Evolutionary conservation across 2,888 invertebrate species (phyloP).

Genomic region (Ariolimax columbianus): DNA sequence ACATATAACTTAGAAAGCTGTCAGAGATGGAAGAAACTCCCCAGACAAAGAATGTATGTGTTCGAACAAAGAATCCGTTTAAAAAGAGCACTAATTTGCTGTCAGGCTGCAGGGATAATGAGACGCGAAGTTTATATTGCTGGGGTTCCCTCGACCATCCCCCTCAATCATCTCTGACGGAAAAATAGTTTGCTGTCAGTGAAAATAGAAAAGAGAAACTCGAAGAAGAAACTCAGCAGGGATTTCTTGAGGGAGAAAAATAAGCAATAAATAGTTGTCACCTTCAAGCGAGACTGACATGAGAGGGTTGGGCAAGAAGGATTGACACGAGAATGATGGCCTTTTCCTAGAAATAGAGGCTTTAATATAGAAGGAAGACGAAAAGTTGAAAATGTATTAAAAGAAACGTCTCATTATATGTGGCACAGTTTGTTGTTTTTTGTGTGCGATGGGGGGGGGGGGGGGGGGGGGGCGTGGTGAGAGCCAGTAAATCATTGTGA

Average conservation of each 20-base stretch:
- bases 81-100: neutral
- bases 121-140: slow-evolving; percentile 15
- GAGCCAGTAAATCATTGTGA: no score
- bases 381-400: neutral
- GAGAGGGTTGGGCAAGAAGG: neutral
- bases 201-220: neutral
- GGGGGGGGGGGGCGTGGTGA: no score
- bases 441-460: neutral
- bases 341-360: neutral
- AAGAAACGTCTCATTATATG: neutral
- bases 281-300: neutral
- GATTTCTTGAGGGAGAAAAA: neutral
- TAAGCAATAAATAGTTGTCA: slow-evolving; percentile 4
- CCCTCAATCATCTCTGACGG: neutral
- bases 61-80: neutral
- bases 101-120: neutral
- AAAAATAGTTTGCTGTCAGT: neutral
- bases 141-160: neutral
- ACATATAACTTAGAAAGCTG: no score
- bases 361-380: neutral
- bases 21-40: no score
- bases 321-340: neutral
- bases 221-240: neutral
- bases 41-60: neutral
- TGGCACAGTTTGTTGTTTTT: neutral